Conservation (phyloP, 2,888 invertebrate genomes). For the Synergus gifuensis region DNA sequence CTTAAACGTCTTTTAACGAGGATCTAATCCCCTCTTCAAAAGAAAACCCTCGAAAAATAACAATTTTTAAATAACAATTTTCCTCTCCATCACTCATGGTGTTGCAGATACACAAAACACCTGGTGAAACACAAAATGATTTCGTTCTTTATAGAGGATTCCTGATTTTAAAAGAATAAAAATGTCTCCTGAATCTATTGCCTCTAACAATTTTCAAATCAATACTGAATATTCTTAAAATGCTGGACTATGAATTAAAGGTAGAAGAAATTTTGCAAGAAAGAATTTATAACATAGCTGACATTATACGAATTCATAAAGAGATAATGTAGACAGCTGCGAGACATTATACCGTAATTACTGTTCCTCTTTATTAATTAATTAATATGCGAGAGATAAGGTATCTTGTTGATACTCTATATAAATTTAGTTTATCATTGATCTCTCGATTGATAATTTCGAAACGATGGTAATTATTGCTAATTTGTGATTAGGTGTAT, state of each 20-base stretch:
- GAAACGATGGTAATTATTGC: constrained; percentile 16
- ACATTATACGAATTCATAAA: not conserved
- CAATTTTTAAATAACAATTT: not conserved
- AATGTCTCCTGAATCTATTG: no score
- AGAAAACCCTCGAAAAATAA: not conserved
- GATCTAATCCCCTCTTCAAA: not conserved
- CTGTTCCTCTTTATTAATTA: constrained; percentile 3
- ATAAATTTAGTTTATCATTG: constrained; percentile 13
- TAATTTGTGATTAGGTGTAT: constrained; percentile 21
- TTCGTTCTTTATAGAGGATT: no score
- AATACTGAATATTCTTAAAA: no score
- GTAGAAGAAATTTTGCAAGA: not conserved
- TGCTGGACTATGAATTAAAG: no score
- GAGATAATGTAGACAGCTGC: not conserved
- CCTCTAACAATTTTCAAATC: no score
- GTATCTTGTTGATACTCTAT: constrained; percentile 6
- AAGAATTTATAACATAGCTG: no score
- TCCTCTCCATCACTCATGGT: not conserved
- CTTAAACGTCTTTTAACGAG: constrained; percentile 16
- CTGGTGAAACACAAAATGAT: no score
- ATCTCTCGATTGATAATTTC: constrained; percentile 30
- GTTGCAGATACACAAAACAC: no score
- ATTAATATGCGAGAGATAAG: constrained; percentile 30
- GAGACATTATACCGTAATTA: constrained; percentile 14
- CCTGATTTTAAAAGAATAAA: no score